Conservation (phyloP, 2,113 vertebrate species). For the Vulpes vulpes region DNA sequence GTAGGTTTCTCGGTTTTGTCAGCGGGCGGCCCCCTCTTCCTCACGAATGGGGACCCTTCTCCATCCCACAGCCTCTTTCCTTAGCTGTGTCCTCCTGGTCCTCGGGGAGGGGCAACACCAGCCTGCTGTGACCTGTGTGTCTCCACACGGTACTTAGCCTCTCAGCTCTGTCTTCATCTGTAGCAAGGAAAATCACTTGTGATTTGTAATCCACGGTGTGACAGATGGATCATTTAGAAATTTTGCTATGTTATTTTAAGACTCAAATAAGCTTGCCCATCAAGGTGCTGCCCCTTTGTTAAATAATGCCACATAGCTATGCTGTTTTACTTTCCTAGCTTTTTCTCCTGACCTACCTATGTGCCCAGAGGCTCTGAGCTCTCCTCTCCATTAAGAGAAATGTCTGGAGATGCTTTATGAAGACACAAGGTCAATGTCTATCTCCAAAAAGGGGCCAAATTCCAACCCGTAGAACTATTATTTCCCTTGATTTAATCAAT, state of each 20-base stretch:
- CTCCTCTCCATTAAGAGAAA: too few species aligned
- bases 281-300: not conserved
- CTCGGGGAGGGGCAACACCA: not conserved
- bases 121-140: not conserved
- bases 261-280: not conserved
- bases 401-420: too few species aligned
- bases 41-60: too few species aligned
- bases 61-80: too few species aligned
- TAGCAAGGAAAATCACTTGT: not conserved
- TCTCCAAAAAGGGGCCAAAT: not conserved
- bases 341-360: too few species aligned
- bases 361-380: not conserved
- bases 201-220: rapidly evolving
- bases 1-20: rapidly evolving
- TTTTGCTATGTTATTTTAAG: not conserved
- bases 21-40: rapidly evolving
- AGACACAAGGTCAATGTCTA: not conserved
- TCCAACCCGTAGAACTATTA: too few species aligned
- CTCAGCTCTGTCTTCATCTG: not conserved
- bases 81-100: not conserved
- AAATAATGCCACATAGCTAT: too few species aligned
- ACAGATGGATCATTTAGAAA: not conserved
- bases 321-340: not conserved
- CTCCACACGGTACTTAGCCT: not conserved
- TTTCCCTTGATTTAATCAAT: not conserved